phyloP scores from a whole-genome alignment of 1,140 invertebrate species.

The Hyphantria cunea region DNA sequence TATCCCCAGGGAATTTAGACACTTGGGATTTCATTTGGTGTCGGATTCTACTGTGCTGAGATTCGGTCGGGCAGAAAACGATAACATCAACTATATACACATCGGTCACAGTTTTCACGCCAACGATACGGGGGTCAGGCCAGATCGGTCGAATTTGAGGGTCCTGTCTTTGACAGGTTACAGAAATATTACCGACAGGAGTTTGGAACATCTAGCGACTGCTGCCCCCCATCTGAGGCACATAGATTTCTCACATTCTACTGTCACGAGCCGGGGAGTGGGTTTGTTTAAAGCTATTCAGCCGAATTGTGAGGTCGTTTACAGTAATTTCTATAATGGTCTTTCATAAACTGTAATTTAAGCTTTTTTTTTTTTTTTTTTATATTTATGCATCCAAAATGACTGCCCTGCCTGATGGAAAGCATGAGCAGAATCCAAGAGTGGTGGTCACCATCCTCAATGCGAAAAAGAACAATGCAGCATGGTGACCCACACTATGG shows the following conservation, averaged over 20 bases:
- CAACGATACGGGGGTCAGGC: constrained; percentile 31
- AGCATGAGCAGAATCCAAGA: too few species aligned
- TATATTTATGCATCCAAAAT: too few species aligned
- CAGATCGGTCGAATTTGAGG: constrained; percentile 54
- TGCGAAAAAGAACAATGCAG: too few species aligned
- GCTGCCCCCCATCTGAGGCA: constrained; percentile 82
- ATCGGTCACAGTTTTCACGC: constrained; percentile 45
- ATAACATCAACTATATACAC: constrained; percentile 56
- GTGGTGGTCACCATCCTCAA: too few species aligned
- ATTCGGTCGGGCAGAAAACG: constrained; percentile 57
- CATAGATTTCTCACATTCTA: constrained; percentile 84
- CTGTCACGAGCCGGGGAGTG: constrained; percentile 81
- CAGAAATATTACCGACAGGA: constrained; percentile 84
- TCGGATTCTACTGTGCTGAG: constrained; percentile 55
- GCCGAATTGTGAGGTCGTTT: constrained; percentile 44
- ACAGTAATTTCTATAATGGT: not conserved
- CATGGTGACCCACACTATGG: too few species aligned
- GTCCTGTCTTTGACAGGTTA: constrained; percentile 83
- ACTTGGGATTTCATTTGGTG: constrained; percentile 38
- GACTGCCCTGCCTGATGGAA: too few species aligned
- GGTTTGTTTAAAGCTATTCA: constrained; percentile 72
- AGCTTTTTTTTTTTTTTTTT: too few species aligned
- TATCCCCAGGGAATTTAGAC: too few species aligned
- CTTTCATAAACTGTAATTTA: too few species aligned
- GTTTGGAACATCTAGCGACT: constrained; percentile 83